phyloP scores from a whole-genome alignment of 37 sponge, comb jelly and placozoan species.

The Haliclona indistincta region DNA sequence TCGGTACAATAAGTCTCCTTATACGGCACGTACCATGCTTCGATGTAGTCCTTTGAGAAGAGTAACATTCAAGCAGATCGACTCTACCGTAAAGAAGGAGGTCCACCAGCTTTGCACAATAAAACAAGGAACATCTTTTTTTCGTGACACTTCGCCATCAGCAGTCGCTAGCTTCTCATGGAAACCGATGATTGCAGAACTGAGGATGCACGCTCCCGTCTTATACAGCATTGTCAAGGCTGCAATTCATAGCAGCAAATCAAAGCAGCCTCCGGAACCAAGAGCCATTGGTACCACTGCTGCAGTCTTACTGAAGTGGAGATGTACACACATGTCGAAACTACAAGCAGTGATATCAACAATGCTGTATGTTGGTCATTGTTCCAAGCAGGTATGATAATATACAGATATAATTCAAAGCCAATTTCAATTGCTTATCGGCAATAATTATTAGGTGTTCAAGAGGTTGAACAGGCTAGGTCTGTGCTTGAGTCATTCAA shows the following conservation, averaged over 20 bases:
- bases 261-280: neutral
- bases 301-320: conserved; percentile 13
- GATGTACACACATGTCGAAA: conserved; percentile 7
- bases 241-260: neutral
- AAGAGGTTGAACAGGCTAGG: conserved; percentile 16
- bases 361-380: conserved; percentile 34
- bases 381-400: conserved; percentile 16
- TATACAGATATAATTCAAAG: neutral
- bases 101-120: neutral
- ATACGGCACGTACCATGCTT: conserved; percentile 16
- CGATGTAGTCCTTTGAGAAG: neutral
- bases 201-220: conserved; percentile 8
- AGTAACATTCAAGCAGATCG: conserved; percentile 13
- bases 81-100: neutral
- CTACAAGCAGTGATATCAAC: conserved; percentile 15
- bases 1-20: conserved; percentile 31
- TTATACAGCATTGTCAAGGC: conserved; percentile 2
- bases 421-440: neutral
- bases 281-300: conserved; percentile 7
- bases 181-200: neutral
- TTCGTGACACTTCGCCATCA: neutral
- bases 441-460: conserved; percentile 13
- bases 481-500: neutral
- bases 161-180: neutral
- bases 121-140: neutral